Base-by-base conservation (phyloP, 2,113 vertebrate species). In the Ceyx melanurus region DNA sequence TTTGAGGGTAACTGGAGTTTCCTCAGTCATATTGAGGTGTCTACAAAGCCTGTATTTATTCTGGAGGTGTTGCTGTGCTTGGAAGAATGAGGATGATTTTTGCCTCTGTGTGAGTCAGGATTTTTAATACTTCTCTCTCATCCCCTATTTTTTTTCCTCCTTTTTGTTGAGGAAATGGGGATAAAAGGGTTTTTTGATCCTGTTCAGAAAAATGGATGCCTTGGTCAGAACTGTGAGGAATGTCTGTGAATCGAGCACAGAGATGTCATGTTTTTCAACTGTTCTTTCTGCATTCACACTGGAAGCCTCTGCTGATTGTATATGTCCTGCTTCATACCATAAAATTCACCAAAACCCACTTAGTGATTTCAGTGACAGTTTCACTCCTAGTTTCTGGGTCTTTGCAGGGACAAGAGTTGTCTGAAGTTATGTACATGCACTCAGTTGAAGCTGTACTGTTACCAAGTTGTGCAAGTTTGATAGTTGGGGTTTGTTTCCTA, bases 261-360 rank as follows among this genome's bases (percentile, higher is more conserved):
- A 45, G 64, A 9, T 42, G 28, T 45, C 0, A 0, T 14, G 8
- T 66, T 8, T 3, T 72, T 86, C 20, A 40, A 17, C 25, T 1
- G 0, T 53, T 33, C 50, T 33, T 66, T 23, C 31, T 1, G 3
- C 31, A 35, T 68, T 26, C 1, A 1, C 0, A 1, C 19, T 65
- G 68, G 42, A 45, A 83, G 6, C 15, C 43, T 84, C 56, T 66
- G 64, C 37, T 46, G 65, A 60, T 28, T 60, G 84, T 48, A 53
- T 10, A 43, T 8, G 11, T 74, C 13, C n/a, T 66, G 8, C 13
- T 58, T 51, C 25, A 20, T 29, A 40, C 51, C 19, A 8, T 31
- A 45, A 70, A 82, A 79, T 25, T 13, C 45, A 45, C 45, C 1
- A 82, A 60, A 9, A 6, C 23, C 16, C 13, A 21, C 18, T 11